A percentile compares a stretch with the other conserved stretches of the same genome.
These are phyloP conservation scores for Theristicus caerulescens DNA, from an alignment of 2,113 vertebrate genomes.

Conservation along the genomic window DNA sequence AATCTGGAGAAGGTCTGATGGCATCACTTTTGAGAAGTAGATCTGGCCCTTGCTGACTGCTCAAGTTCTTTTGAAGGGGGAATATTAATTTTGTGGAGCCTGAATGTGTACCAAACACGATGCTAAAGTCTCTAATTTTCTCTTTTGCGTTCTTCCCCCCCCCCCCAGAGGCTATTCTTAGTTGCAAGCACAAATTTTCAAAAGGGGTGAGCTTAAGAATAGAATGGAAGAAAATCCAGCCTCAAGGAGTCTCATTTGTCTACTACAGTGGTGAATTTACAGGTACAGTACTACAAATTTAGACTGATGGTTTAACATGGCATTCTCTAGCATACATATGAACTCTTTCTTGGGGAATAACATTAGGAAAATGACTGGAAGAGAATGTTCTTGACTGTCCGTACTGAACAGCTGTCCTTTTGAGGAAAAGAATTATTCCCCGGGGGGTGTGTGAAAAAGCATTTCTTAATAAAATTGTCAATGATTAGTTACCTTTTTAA, in stretches of 20 bases:
- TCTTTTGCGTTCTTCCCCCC: accelerated
- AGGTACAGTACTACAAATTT: conserved; percentile 74
- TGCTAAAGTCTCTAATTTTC: background rate
- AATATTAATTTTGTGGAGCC: background rate
- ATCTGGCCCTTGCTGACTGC: background rate
- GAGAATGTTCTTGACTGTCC: background rate
- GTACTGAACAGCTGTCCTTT: background rate
- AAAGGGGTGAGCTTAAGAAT: conserved; percentile 78
- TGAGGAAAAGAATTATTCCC: background rate
- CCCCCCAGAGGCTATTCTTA: conserved; percentile 81
- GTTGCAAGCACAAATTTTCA: conserved; percentile 83
- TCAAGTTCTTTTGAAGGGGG: background rate
- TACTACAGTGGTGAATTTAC: conserved; percentile 82
- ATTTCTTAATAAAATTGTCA: background rate
- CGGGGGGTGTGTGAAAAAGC: accelerated
- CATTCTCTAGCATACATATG: background rate
- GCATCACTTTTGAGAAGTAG: background rate
- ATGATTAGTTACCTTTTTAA: background rate
- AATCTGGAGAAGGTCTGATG: background rate
- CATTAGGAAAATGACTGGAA: background rate
- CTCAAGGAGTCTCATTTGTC: conserved; percentile 83
- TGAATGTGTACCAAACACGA: background rate
- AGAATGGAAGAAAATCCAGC: conserved; percentile 92
- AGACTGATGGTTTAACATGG: background rate
- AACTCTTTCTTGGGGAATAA: background rate